phyloP scores from a whole-genome alignment of 1,140 invertebrate species.

The Ladona fulva region DNA sequence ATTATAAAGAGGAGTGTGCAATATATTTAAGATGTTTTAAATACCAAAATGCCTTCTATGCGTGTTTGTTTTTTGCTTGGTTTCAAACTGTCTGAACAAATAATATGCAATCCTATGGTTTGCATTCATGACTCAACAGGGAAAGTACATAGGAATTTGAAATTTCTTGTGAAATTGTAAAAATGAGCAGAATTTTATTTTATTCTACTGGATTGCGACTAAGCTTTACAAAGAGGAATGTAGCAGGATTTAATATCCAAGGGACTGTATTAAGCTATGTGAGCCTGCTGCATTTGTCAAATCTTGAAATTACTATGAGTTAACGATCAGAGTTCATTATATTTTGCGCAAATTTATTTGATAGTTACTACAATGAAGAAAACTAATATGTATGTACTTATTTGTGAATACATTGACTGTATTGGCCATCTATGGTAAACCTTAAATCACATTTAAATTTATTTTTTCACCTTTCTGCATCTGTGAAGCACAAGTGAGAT shows the following conservation, averaged over 20 bases:
- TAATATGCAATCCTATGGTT: neutral
- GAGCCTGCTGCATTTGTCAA: neutral
- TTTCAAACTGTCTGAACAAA: neutral
- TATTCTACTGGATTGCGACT: neutral
- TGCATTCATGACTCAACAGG: neutral
- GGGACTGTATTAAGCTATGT: neutral
- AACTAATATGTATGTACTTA: neutral
- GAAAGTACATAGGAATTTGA: neutral
- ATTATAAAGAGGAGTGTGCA: constrained; percentile 5
- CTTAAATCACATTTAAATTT: constrained; percentile 9
- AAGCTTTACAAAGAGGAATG: neutral
- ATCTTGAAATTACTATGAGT: neutral
- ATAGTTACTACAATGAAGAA: neutral
- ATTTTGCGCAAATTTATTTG: neutral
- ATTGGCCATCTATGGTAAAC: neutral
- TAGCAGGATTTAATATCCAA: neutral
- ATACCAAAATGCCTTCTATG: constrained; percentile 9
- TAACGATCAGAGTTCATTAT: neutral
- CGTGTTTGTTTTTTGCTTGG: neutral
- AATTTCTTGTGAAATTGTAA: neutral
- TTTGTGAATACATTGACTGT: constrained; percentile 10
- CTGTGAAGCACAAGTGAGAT: constrained; percentile 4
- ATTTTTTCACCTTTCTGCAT: constrained; percentile 6
- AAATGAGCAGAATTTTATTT: constrained; percentile 10
- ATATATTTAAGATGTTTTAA: constrained; percentile 11